A percentile compares a stretch with the other conserved stretches of the same genome.
phyloP scores from a whole-genome alignment of 1,140 invertebrate species.

The Drosophila asahinai region DNA sequence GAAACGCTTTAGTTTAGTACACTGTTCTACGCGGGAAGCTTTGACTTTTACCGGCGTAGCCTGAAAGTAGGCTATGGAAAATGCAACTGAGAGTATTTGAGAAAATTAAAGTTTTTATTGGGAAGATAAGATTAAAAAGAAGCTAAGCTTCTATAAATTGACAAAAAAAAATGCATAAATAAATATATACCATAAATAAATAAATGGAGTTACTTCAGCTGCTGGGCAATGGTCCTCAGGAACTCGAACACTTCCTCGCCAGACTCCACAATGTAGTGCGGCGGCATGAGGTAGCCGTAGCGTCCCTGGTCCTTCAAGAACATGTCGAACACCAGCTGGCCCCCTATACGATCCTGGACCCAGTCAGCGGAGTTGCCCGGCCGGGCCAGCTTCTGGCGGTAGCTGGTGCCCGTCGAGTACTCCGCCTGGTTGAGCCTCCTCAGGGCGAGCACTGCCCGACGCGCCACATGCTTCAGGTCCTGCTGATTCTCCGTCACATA shows the following conservation, averaged over 20 bases:
- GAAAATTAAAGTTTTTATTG: not conserved
- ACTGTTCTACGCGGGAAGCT: conserved; percentile 3
- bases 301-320: conserved; percentile 92
- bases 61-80: not conserved
- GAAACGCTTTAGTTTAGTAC: conserved; percentile 3
- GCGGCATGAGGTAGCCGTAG: conserved; percentile 92
- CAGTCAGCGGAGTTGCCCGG: conserved; percentile 89
- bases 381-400: conserved; percentile 71
- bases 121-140: too few species aligned
- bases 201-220: conserved; percentile 41
- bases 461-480: conserved; percentile 56
- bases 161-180: conserved; percentile 6
- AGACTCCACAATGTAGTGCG: conserved; percentile 90
- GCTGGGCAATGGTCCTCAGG: conserved; percentile 88
- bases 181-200: not conserved
- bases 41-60: not conserved
- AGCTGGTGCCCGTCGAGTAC: conserved; percentile 76
- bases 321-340: conserved; percentile 92
- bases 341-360: conserved; percentile 88
- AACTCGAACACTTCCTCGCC: conserved; percentile 92
- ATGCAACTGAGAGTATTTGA: not conserved
- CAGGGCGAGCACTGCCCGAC: conserved; percentile 66
- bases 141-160: too few species aligned
- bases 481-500: conserved; percentile 71
- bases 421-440: conserved; percentile 73